Conservation (phyloP, 2,888 invertebrate species). For the Cephus sareptanus region DNA sequence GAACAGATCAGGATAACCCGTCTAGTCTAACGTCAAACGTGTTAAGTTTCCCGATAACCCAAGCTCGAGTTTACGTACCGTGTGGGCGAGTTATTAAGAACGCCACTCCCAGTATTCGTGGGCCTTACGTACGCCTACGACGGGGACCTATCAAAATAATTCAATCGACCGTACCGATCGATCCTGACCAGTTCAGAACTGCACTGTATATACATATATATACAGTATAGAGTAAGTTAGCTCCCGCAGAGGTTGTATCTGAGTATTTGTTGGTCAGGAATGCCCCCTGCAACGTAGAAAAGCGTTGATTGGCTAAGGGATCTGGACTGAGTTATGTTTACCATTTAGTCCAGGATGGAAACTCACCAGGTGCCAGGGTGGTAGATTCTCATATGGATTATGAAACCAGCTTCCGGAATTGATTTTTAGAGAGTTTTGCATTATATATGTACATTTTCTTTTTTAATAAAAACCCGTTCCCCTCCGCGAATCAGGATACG, state of each 20-base stretch:
- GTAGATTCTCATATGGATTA: background rate
- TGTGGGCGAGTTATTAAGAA: conserved; percentile 20
- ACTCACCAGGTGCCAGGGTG: background rate
- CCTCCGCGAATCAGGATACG: background rate
- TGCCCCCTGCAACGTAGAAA: background rate
- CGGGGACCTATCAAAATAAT: conserved; percentile 15
- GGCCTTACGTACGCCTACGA: background rate
- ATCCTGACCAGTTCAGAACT: background rate
- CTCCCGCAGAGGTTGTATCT: background rate
- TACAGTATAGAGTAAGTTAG: background rate
- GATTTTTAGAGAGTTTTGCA: background rate
- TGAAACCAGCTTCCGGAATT: background rate
- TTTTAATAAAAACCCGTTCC: background rate
- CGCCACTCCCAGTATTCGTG: conserved; percentile 1
- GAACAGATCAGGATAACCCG: background rate
- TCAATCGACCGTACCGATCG: conserved; percentile 11
- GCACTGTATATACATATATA: background rate
- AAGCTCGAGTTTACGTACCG: background rate
- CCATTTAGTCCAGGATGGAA: background rate
- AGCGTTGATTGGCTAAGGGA: background rate
- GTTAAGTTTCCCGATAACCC: background rate
- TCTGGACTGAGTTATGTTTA: conserved; percentile 1
- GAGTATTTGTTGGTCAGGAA: background rate
- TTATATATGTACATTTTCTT: background rate
- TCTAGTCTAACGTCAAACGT: background rate